These are phyloP conservation scores for Drosophila seguyi DNA, from an alignment of 1,140 invertebrate genomes.

Conservation along the genomic window DNA sequence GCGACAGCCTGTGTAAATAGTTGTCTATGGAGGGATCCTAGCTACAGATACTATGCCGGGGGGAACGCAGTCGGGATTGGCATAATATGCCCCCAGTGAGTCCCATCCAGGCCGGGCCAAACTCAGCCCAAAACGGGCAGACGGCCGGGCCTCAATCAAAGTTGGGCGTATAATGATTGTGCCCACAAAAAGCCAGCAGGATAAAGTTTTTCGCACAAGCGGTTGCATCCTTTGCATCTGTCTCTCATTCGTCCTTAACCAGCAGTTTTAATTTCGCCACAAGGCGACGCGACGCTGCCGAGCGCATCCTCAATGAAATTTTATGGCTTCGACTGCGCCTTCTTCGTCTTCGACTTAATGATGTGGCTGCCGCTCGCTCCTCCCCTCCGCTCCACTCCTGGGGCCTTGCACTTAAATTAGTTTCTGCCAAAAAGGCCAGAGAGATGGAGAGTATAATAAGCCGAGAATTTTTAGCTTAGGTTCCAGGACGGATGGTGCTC, in stretches of 20 bases:
- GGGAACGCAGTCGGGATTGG: conserved; percentile 24
- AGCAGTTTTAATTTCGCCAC: conserved; percentile 76
- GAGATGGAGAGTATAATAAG: conserved; percentile 18
- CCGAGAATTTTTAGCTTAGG: conserved; percentile 10
- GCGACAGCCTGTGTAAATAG: conserved; percentile 80
- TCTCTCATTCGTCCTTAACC: conserved; percentile 45
- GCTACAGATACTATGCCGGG: conserved; percentile 15
- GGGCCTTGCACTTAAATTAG: conserved; percentile 56
- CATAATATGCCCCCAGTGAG: conserved; percentile 47
- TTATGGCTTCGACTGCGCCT: conserved; percentile 40
- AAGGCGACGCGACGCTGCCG: conserved; percentile 30
- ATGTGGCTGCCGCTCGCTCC: conserved; percentile 57
- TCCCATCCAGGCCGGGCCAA: neutral
- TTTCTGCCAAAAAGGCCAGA: conserved; percentile 39
- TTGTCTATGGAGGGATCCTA: conserved; percentile 46
- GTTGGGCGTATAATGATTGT: conserved; percentile 68
- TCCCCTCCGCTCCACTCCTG: neutral
- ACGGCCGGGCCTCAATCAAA: conserved; percentile 69
- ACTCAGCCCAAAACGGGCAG: neutral
- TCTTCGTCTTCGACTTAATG: conserved; percentile 59
- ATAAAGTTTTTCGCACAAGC: conserved; percentile 68
- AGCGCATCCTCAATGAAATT: conserved; percentile 69
- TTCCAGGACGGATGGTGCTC: neutral
- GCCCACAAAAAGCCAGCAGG: conserved; percentile 56
- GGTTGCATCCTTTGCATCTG: conserved; percentile 57